Evolutionary conservation across 2,888 invertebrate species (phyloP), one percentile per base, ranked within the genome.

Genomic region (Chloroclystis v-ata): DNA sequence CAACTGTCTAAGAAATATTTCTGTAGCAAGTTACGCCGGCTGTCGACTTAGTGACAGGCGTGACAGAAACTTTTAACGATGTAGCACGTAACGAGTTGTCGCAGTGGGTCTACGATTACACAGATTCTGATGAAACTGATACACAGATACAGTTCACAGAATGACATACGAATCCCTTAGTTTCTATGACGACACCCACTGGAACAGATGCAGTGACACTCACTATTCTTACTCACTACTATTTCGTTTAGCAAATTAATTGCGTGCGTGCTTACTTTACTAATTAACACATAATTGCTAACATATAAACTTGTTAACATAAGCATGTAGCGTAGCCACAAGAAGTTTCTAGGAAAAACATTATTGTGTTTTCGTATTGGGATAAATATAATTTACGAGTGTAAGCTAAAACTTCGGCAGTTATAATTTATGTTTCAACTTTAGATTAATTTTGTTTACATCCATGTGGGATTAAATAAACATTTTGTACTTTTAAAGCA

Each of bases 61-160:
- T 37, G 41, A 33, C 28, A 33, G 25, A 42, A 49, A 49, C 33
- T 49, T 49, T 45, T 49, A 49, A 45, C 45, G 41, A 45, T 28
- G 44, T 40, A 37, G 30, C 10, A 32, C 37, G 30, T 43, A 38
- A 25, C 37, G 24, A 47, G 43, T 16, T 26, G 30, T 43, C 35
- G 14, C 39, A 43, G 30, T 4, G 13, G 29, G 29, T 29, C 8
- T 1, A 5, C 30, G 12, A 9, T 13, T n/a, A n/a, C n/a, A n/a
- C n/a, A n/a, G n/a, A n/a, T n/a, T n/a, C n/a, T n/a, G n/a, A n/a
- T n/a, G n/a, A n/a, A 11, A 25, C 3, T 30, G 29, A 8, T 29
- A 29, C n/a, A n/a, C n/a, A n/a, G n/a, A n/a, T n/a, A n/a, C n/a
- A n/a, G n/a, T n/a, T n/a, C n/a, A n/a, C n/a, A n/a, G n/a, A n/a